phyloP scores from a whole-genome alignment of 2,888 invertebrate genomes.

The Sclerodermus sp. region DNA sequence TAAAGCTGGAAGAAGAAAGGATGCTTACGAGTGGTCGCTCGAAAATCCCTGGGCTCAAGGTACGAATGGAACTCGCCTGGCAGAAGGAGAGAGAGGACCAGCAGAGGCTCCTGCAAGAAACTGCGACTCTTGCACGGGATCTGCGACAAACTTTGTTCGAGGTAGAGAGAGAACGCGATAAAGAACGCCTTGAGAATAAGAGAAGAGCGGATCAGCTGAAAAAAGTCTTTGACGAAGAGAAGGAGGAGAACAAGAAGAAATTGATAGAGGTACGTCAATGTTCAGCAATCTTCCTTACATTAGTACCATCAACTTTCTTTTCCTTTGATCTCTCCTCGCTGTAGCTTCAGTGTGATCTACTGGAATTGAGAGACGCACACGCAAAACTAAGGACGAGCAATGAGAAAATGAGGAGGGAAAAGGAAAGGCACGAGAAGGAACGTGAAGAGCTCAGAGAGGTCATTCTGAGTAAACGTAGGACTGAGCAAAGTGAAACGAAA shows the following conservation, averaged over 20 bases:
- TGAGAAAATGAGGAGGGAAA: slow-evolving; percentile 85
- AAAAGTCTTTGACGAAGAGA: slow-evolving; percentile 83
- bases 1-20: slow-evolving; percentile 82
- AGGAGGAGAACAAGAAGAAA: slow-evolving; percentile 85
- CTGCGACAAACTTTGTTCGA: slow-evolving; percentile 84
- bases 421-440: slow-evolving; percentile 82
- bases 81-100: slow-evolving; percentile 92
- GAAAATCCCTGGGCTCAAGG: slow-evolving; percentile 82
- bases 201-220: slow-evolving; percentile 83
- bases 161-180: slow-evolving; percentile 87
- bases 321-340: slow-evolving; percentile 9
- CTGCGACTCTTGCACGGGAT: slow-evolving; percentile 85
- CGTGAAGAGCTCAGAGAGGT: slow-evolving; percentile 64
- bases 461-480: slow-evolving; percentile 58
- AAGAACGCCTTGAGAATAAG: slow-evolving; percentile 84
- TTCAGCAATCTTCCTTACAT: too few species aligned
- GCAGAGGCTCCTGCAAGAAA: slow-evolving; percentile 86
- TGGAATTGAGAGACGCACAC: slow-evolving; percentile 88
- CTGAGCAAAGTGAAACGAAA: slow-evolving; percentile 70
- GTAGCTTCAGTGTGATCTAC: slow-evolving; percentile 80
- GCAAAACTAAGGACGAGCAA: slow-evolving; percentile 88
- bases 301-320: background rate
- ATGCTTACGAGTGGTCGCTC: slow-evolving; percentile 81
- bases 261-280: slow-evolving; percentile 65
- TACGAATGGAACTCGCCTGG: slow-evolving; percentile 89